These are phyloP conservation scores for Ovis aries DNA, from an alignment of 2,113 vertebrate genomes.

Conservation along the genomic window ARS-UI_Ramb_v3.0 NC_056063.1:71591001-71591500, in stretches of 20 bases:
- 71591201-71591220: neutral
- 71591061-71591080: neutral
- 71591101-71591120: neutral
- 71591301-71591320: neutral
- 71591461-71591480: constrained; percentile 85
- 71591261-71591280: neutral
- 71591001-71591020: no score
- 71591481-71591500: constrained; percentile 88
- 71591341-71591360: neutral
- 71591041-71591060: no score
- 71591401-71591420: neutral
- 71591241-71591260: no score
- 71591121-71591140: no score
- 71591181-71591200: neutral
- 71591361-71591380: neutral
- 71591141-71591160: neutral
- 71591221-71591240: neutral
- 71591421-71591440: constrained; percentile 85
- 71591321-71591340: neutral
- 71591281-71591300: neutral
- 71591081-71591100: neutral
- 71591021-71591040: no score
- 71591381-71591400: neutral
- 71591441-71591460: constrained; percentile 83
- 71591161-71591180: neutral